phyloP scores from a whole-genome alignment of 2,113 vertebrate genomes.

The Callionymus lyra region DNA sequence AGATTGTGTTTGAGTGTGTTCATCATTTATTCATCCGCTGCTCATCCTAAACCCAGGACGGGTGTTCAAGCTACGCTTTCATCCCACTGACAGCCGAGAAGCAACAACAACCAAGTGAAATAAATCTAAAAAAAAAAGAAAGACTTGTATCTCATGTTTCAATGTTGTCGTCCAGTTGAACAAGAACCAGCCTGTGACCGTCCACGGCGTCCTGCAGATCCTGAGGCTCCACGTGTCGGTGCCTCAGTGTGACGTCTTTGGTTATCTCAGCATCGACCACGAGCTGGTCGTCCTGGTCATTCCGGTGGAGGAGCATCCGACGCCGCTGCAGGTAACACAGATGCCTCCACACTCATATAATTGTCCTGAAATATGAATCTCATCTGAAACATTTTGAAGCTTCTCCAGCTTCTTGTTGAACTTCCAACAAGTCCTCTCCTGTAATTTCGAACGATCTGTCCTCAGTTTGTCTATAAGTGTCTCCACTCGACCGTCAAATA shows the following conservation, averaged over 20 bases:
- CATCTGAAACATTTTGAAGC: too few relatives aligned
- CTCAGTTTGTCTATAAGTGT: too few relatives aligned
- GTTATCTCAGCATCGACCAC: slow-evolving; percentile 90
- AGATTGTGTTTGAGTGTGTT: neutral
- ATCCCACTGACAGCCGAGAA: too few relatives aligned
- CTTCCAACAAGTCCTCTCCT: too few relatives aligned
- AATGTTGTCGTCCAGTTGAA: slow-evolving; percentile 67
- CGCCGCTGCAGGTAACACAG: slow-evolving; percentile 79
- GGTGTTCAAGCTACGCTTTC: too few relatives aligned
- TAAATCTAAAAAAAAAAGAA: too few relatives aligned
- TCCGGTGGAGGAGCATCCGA: slow-evolving; percentile 87
- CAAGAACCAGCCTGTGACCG: slow-evolving; percentile 79
- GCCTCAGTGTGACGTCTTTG: slow-evolving; percentile 93
- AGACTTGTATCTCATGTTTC: neutral
- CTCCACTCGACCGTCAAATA: too few relatives aligned
- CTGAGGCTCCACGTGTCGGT: slow-evolving; percentile 87
- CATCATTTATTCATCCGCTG: neutral
- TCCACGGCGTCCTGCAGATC: slow-evolving; percentile 82
- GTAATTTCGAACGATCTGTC: too few relatives aligned
- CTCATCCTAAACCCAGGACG: too few relatives aligned
- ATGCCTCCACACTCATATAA: neutral
- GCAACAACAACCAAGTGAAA: too few relatives aligned
- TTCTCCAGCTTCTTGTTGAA: too few relatives aligned
- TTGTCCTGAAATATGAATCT: neutral
- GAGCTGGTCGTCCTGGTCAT: slow-evolving; percentile 86